phyloP scores from a whole-genome alignment of 2,888 invertebrate genomes.

The Drosophila leonis region DNA sequence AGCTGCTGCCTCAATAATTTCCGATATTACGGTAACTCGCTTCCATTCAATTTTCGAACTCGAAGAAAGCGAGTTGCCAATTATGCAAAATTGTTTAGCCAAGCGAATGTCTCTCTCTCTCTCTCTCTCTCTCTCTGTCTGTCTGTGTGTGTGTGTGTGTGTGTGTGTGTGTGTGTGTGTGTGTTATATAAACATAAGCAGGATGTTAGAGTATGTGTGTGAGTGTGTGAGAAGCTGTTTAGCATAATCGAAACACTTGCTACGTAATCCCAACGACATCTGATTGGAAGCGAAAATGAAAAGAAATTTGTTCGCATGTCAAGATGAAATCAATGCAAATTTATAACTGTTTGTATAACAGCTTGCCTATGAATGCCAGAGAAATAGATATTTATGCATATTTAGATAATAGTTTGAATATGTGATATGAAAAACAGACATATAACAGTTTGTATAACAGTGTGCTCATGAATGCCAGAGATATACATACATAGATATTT shows the following conservation, averaged over 20 bases:
- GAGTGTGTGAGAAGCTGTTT: conserved; percentile 44
- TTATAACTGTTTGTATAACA: background rate
- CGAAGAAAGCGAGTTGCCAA: conserved; percentile 44
- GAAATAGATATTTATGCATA: background rate
- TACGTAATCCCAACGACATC: conserved; percentile 61
- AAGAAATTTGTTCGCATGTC: conserved; percentile 49
- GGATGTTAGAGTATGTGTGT: conserved; percentile 63
- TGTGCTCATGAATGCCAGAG: no score
- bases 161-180: conserved; percentile 19
- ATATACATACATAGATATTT: no score
- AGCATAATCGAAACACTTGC: conserved; percentile 60
- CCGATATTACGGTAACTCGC: conserved; percentile 13
- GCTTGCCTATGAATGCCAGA: background rate
- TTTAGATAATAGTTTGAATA: background rate
- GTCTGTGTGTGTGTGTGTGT: conserved; percentile 5
- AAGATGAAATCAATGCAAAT: background rate
- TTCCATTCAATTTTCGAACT: conserved; percentile 24
- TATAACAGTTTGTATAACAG: conserved; percentile 1
- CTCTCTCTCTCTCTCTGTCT: conserved; percentile 2
- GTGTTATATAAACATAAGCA: conserved; percentile 68
- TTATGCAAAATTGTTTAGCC: conserved; percentile 61
- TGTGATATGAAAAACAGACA: background rate
- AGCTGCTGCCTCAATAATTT: conserved; percentile 1
- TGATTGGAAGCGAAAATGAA: conserved; percentile 10
- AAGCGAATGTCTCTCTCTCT: conserved; percentile 16